Base-by-base conservation (phyloP, 2,797 vertebrate species). In the Enteromius afrohamiltoni region DNA sequence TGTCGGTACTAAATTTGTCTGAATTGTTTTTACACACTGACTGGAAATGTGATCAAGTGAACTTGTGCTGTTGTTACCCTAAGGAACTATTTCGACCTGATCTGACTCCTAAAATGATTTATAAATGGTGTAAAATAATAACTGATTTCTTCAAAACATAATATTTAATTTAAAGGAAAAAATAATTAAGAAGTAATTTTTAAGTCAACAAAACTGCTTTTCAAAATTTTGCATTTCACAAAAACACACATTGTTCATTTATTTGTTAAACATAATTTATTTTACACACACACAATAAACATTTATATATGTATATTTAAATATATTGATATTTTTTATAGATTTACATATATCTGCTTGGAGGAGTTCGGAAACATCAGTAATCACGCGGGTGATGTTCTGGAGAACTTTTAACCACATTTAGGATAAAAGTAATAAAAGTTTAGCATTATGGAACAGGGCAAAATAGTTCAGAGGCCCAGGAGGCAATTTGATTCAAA, bases 211-310 rank as follows among this genome's bases (percentile, higher is more conserved):
- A 11, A 58, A 23, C 9, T 14, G 10, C n/a, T 55, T 6, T 16
- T 29, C 14, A 40, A 19, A 40, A 65, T 3, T 14, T 1, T 49
- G 53, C 23, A 49, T 49, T 62, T 83, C 7, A 85, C 62, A 51
- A 29, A 85, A 19, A 2, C 42, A 86, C 49, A 78, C 58, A 19
- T 0, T 16, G 17, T 19, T 58, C 31, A 55, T 26, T 26, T 83
- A 55, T 49, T 29, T 81, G 75, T 76, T 82, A 71, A 79, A 85
- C 76, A 37, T 77, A 53, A 67, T 71, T 86, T 51, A 69, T 83
- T 77, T 7, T 67, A 31, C 74, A 23, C 65, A 34, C 34, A 34
- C 34, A 77, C 62, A 85, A n/a, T n/a, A 14, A 60, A 62, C 40
- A 80, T 80, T 71, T 17, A 47, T 77, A 68, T 45, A 37, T 37